Evolutionary conservation across 2,797 vertebrate genomes (phyloP).

Genomic region (Galagoides demidoff): DNA sequence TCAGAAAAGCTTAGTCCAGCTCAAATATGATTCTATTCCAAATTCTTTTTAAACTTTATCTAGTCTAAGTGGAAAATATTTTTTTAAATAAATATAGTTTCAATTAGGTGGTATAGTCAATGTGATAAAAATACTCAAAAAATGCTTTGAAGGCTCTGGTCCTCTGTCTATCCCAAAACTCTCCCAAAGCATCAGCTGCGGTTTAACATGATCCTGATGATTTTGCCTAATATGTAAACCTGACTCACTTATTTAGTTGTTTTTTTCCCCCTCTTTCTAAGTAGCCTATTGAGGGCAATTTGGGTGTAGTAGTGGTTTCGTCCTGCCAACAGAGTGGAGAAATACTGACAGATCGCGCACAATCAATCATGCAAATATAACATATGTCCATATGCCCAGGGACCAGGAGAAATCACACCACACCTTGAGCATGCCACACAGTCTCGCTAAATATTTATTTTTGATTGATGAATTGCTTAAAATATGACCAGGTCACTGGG

Average conservation of each 20-base stretch:
- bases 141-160: not conserved
- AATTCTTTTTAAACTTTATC: not conserved
- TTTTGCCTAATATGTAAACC: not conserved
- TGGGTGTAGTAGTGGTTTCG: not conserved
- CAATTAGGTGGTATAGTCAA: not conserved
- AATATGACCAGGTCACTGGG: constrained; percentile 69
- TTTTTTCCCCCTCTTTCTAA: not conserved
- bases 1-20: not conserved
- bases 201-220: not conserved
- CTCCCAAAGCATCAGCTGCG: not conserved
- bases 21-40: not conserved
- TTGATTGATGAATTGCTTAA: constrained; percentile 78
- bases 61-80: not conserved
- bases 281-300: constrained; percentile 63
- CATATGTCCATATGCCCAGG: constrained; percentile 75
- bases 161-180: not conserved
- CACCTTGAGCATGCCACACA: constrained; percentile 58
- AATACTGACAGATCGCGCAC: constrained; percentile 43
- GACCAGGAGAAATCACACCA: constrained; percentile 66
- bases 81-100: not conserved
- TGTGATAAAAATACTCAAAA: not conserved
- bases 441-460: constrained; percentile 75
- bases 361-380: constrained; percentile 71
- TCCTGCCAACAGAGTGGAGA: constrained; percentile 48
- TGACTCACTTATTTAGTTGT: constrained; percentile 12